Evolutionary conservation across 2,888 invertebrate species (phyloP).

Genomic region (Tiphia femorata): DNA sequence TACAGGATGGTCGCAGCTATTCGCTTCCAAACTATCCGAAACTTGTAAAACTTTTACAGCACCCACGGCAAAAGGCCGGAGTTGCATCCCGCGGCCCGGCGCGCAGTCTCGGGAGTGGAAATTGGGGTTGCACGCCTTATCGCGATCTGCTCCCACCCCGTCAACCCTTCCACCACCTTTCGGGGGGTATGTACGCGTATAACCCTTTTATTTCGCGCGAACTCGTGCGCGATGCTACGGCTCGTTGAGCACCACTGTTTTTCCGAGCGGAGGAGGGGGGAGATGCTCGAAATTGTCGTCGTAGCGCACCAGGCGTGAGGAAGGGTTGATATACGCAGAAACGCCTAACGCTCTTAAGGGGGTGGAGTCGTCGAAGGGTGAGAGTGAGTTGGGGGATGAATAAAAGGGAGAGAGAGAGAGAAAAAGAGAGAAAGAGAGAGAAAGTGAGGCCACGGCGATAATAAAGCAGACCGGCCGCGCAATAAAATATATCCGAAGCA

Average conservation of each 20-base stretch:
- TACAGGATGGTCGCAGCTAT: no score
- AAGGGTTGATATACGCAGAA: slow-evolving; percentile 64
- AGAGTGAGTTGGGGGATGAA: slow-evolving; percentile 1
- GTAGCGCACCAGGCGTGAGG: slow-evolving; percentile 60
- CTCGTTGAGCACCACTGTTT: slow-evolving; percentile 66
- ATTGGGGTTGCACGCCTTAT: no score
- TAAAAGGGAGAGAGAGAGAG: slow-evolving; percentile 18
- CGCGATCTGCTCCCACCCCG: not conserved
- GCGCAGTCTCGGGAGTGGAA: no score
- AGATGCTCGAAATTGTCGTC: slow-evolving; percentile 44
- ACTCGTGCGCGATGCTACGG: slow-evolving; percentile 58
- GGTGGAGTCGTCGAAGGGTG: slow-evolving; percentile 14
- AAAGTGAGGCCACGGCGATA: slow-evolving; percentile 57
- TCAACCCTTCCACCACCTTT: no score
- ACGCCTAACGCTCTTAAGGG: slow-evolving; percentile 37
- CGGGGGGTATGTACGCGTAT: not conserved
- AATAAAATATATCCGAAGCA: slow-evolving; percentile 67
- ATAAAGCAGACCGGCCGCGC: slow-evolving; percentile 62
- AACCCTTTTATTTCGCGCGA: slow-evolving; percentile 56
- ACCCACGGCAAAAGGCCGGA: no score
- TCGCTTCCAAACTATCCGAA: no score
- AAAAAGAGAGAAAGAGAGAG: slow-evolving; percentile 26
- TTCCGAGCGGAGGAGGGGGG: slow-evolving; percentile 51
- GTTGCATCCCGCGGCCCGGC: no score
- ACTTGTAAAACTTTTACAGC: no score